Evolutionary conservation across 1,140 invertebrate species (phyloP).

Genomic region (Drosophila watanabei): DNA sequence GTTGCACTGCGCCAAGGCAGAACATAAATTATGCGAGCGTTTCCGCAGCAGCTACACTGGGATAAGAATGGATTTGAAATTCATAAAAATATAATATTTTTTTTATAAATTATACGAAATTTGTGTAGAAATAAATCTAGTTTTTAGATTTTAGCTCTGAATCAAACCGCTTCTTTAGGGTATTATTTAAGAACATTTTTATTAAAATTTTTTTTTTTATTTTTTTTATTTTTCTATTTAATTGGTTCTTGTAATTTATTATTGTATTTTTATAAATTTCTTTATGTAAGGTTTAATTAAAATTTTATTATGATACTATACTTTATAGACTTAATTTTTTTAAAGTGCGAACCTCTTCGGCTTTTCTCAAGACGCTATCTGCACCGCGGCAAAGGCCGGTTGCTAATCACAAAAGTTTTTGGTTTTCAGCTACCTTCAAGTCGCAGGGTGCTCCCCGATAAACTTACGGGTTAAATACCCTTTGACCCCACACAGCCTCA

Average conservation of each 20-base stretch:
- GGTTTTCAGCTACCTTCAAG: slow-evolving; percentile 67
- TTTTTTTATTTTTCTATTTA: not conserved
- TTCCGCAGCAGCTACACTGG: slow-evolving; percentile 62
- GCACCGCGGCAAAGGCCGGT: slow-evolving; percentile 26
- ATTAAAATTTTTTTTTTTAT: not conserved
- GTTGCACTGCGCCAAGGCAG: slow-evolving; percentile 62
- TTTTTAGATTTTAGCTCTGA: not conserved
- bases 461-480: slow-evolving; percentile 61
- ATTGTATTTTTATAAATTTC: not conserved
- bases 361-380: slow-evolving; percentile 59
- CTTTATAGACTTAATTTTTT: not conserved
- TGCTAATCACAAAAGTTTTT: slow-evolving; percentile 77
- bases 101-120: not conserved
- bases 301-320: not conserved
- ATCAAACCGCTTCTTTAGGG: too few relatives aligned
- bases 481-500: slow-evolving; percentile 50
- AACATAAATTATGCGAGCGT: slow-evolving; percentile 78
- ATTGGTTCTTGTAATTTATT: not conserved
- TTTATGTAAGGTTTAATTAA: not conserved
- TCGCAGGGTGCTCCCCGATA: slow-evolving; percentile 37
- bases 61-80: not conserved
- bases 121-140: not conserved
- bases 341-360: slow-evolving; percentile 7
- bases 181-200: too few relatives aligned
- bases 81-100: not conserved